Base-by-base conservation (phyloP, 1,140 invertebrate genomes). In the Drosophila dunni region DNA sequence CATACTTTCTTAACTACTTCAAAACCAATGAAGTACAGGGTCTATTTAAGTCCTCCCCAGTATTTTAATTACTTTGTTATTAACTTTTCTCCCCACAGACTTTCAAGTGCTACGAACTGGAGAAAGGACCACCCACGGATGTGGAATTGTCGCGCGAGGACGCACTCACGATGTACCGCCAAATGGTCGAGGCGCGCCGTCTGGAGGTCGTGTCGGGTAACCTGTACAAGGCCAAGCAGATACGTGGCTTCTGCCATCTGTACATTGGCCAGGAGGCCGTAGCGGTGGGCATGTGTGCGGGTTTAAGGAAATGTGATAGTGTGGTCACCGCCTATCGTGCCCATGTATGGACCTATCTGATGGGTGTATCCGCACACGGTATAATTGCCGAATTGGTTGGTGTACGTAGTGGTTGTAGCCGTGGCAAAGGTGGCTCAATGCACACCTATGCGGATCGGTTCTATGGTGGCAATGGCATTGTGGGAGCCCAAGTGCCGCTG, bases 381-480 rank as follows among this genome's bases (percentile, higher is more conserved):
- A 96, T 99, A 0, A 92, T 99, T 13, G 94, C 96, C 11, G 99
- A 99, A 94, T 92, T 99, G 13, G 97, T 97, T 5, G 98, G 94
- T 17, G 93, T 96, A 0, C 81, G 96, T 3, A 92, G 93, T 48
- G 96, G 97, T 80, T 91, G 96, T 20, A 95, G 94, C 50, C 95
- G 95, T 54, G 96, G 96, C 29, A 97, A 97, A 88, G 96, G 96
- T 20, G 94, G 94, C 33, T 94, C 94, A 6, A 95, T 95, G 94
- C 94, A 95, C 75, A 94, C 94, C 90, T 95, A 94, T 77, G 67
- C 79, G 17, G 92, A 94, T 15, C 95, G 95, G 68, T 97, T 96
- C 80, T 96, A 94, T 85, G 96, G 96, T 61, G 99, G 99, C 46
- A 99, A 99, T 93, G 99, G 99, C 24, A 99, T 99, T 91, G 99